These are phyloP conservation scores for Laticauda laticaudata DNA, from an alignment of 2,113 vertebrate genomes.

Conservation along the genomic window DNA sequence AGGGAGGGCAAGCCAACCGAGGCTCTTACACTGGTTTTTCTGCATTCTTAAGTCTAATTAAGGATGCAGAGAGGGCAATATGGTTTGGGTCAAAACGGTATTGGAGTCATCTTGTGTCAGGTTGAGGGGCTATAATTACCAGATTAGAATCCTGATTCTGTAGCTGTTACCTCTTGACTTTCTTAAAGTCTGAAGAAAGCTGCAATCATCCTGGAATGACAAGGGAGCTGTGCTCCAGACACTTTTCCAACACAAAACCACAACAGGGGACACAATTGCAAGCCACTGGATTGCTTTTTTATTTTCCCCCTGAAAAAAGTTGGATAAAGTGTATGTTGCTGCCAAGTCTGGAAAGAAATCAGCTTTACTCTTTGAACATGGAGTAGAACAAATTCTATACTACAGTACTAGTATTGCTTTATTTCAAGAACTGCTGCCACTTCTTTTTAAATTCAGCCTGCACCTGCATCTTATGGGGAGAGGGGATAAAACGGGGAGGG, in stretches of 20 bases:
- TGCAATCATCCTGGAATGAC: not conserved
- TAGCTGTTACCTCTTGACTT: slow-evolving; percentile 13
- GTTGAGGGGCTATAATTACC: slow-evolving; percentile 85
- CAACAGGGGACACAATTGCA: not conserved
- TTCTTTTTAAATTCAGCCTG: not conserved
- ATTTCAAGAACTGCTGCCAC: not conserved
- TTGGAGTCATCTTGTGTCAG: slow-evolving; percentile 85
- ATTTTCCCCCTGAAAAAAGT: not conserved
- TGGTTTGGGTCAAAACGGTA: slow-evolving; percentile 81
- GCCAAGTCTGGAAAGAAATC: not conserved
- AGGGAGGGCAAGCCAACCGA: slow-evolving; percentile 57
- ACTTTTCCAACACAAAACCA: not conserved
- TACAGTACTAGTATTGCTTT: not conserved
- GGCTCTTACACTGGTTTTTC: slow-evolving; percentile 73
- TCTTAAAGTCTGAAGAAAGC: not conserved
- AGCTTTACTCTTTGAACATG: not conserved
- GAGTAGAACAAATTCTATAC: not conserved
- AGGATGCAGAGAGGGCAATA: slow-evolving; percentile 57
- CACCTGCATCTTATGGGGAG: not conserved
- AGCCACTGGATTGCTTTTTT: not conserved
- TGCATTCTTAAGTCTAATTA: slow-evolving; percentile 79
- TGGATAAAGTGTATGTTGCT: not conserved
- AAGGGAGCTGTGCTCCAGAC: not conserved
- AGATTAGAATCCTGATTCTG: slow-evolving; percentile 76
- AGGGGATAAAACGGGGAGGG: not conserved